Evolutionary conservation across 2,888 invertebrate genomes (phyloP).

Genomic region (Nymphalis urticae): DNA sequence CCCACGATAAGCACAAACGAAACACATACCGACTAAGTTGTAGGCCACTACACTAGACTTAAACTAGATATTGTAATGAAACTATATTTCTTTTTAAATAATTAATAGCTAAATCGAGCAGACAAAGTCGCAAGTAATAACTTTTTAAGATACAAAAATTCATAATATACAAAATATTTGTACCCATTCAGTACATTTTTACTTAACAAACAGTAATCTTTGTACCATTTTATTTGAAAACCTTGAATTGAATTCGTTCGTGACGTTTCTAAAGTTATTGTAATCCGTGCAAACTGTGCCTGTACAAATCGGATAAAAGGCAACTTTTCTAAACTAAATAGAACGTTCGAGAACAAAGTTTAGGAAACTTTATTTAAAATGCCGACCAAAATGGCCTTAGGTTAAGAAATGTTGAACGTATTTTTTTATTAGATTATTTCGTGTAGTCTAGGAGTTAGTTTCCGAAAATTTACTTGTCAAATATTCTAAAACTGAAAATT

Average conservation of each 20-base stretch:
- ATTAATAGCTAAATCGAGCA: too few relatives aligned
- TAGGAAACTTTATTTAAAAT: conserved; percentile 10
- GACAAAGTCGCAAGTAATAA: too few relatives aligned
- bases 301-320: conserved; percentile 17
- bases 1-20: too few relatives aligned
- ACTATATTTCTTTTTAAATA: too few relatives aligned
- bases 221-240: conserved; percentile 2
- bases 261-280: conserved; percentile 23
- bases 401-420: not conserved
- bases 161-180: not conserved
- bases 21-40: too few relatives aligned
- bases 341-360: conserved; percentile 15
- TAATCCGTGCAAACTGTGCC: conserved; percentile 17
- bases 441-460: too few relatives aligned
- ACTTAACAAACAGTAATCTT: not conserved
- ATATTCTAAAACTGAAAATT: too few relatives aligned
- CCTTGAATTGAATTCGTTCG: conserved; percentile 15
- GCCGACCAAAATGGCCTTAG: not conserved
- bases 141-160: too few relatives aligned
- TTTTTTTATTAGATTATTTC: not conserved
- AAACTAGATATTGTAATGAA: too few relatives aligned
- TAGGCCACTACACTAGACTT: too few relatives aligned
- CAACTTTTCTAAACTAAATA: conserved; percentile 20
- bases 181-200: not conserved
- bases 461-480: too few relatives aligned